Percentiles rank a stretch among this genome's conserved stretches.
phyloP scores from a whole-genome alignment of 1,140 invertebrate genomes.

The Heliconius hewitsoni region DNA sequence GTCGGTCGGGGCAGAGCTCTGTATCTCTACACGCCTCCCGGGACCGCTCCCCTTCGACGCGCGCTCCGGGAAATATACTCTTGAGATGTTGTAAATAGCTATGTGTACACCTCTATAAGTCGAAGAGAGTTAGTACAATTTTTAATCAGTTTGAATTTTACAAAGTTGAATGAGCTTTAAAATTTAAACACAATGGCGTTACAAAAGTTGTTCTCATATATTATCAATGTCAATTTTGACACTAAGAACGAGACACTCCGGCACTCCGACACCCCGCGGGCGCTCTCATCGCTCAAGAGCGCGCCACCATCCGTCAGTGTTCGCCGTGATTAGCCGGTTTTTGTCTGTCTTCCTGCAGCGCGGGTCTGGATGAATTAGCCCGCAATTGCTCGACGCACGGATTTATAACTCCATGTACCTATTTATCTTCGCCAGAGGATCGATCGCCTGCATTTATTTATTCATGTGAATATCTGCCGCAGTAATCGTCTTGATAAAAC shows the following conservation, averaged over 20 bases:
- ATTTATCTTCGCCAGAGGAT: conserved; percentile 31
- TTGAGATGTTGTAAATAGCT: conserved; percentile 20
- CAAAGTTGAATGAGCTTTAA: neutral
- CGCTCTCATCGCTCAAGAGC: conserved; percentile 22
- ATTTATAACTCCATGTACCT: conserved; percentile 36
- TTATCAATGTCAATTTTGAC: neutral
- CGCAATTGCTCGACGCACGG: conserved; percentile 32
- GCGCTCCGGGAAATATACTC: conserved; percentile 22
- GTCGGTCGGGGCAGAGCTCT: neutral
- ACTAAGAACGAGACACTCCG: neutral
- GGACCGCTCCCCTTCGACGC: neutral
- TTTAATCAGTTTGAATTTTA: neutral
- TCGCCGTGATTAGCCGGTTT: conserved; percentile 18
- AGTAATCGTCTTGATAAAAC: conserved; percentile 33
- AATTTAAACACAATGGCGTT: too few species aligned
- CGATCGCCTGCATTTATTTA: conserved; percentile 25
- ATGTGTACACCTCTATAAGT: neutral
- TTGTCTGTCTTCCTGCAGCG: conserved; percentile 17
- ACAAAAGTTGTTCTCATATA: too few species aligned
- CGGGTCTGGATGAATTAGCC: conserved; percentile 33
- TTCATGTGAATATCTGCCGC: conserved; percentile 35
- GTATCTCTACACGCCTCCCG: conserved; percentile 19
- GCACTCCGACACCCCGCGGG: neutral
- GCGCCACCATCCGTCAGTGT: conserved; percentile 19
- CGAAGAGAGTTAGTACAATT: neutral